A percentile compares a stretch with the other conserved stretches of the same genome.
Evolutionary conservation across 2,888 invertebrate species (phyloP).

Genomic region (Adineta ricciae): DNA sequence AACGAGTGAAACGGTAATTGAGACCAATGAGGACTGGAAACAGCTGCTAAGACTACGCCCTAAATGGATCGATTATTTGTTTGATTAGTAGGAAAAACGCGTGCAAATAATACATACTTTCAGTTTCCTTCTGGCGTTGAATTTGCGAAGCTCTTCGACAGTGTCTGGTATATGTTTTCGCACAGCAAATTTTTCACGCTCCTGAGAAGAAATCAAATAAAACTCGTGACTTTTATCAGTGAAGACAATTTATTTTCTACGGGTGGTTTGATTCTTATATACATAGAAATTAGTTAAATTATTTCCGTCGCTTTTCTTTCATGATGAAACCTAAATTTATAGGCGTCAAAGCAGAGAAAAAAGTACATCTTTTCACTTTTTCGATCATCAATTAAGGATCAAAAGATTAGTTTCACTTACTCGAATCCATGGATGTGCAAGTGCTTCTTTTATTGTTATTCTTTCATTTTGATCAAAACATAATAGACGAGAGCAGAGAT

Average conservation of each 20-base stretch:
- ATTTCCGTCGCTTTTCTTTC: background rate
- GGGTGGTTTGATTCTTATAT: background rate
- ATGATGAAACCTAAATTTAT: background rate
- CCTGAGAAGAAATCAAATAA: constrained; percentile 54
- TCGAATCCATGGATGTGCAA: constrained; percentile 89
- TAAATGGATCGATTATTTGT: background rate
- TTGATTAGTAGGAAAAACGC: too few relatives aligned
- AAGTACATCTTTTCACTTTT: background rate
- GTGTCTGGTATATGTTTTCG: constrained; percentile 79
- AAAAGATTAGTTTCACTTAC: constrained; percentile 47
- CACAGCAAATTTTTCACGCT: constrained; percentile 71
- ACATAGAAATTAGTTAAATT: background rate
- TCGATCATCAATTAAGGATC: background rate
- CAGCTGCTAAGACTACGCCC: constrained; percentile 61
- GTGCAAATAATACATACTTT: constrained; percentile 43
- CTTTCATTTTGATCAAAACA: constrained; percentile 79
- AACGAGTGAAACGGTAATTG: background rate
- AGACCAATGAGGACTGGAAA: constrained; percentile 57
- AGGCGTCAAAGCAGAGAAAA: background rate
- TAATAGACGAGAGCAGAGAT: constrained; percentile 82
- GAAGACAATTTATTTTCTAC: too few relatives aligned
- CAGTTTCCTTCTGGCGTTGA: constrained; percentile 79
- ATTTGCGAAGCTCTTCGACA: constrained; percentile 90
- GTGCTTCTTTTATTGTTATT: constrained; percentile 84
- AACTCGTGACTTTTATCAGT: too few relatives aligned